A percentile compares a stretch with the other conserved stretches of the same genome.
These are phyloP conservation scores for Axea sp. DNA, from an alignment of 2,888 invertebrate genomes.

Conservation along the genomic window DNA sequence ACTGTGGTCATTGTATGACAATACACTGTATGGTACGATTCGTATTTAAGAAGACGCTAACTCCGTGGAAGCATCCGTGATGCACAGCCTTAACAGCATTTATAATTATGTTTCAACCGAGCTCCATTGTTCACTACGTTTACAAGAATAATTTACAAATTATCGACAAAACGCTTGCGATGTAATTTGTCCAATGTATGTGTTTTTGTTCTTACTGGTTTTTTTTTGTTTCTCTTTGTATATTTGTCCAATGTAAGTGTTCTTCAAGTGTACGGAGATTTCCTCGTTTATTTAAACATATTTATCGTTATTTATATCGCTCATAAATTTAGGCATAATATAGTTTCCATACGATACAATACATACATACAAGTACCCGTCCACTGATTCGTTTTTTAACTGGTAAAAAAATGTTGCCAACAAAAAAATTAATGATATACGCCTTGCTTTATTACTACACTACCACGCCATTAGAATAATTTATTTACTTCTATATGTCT, in stretches of 20 bases:
- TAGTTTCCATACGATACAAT: constrained; percentile 76
- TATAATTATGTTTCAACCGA: too few relatives aligned
- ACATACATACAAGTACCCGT: constrained; percentile 76
- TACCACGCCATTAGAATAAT: too few relatives aligned
- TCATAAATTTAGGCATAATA: constrained; percentile 74
- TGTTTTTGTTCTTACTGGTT: background rate
- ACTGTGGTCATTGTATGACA: too few relatives aligned
- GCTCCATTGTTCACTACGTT: constrained; percentile 66
- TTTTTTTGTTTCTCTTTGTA: constrained; percentile 21
- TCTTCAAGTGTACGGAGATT: constrained; percentile 45
- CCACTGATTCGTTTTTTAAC: constrained; percentile 60
- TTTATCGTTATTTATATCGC: constrained; percentile 69
- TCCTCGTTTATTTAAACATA: constrained; percentile 63
- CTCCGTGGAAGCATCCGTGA: too few relatives aligned
- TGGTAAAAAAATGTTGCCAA: constrained; percentile 16
- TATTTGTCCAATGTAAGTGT: constrained; percentile 4
- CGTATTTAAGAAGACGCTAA: too few relatives aligned
- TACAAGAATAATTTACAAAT: constrained; percentile 67
- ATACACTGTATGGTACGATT: too few relatives aligned
- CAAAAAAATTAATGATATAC: too few relatives aligned
- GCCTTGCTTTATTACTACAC: too few relatives aligned
- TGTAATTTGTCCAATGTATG: constrained; percentile 48
- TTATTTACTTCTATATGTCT: too few relatives aligned
- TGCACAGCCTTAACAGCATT: too few relatives aligned
- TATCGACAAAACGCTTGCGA: constrained; percentile 66